Conservation (phyloP, 2,113 vertebrate species). For the Falcunculus frontatus region DNA sequence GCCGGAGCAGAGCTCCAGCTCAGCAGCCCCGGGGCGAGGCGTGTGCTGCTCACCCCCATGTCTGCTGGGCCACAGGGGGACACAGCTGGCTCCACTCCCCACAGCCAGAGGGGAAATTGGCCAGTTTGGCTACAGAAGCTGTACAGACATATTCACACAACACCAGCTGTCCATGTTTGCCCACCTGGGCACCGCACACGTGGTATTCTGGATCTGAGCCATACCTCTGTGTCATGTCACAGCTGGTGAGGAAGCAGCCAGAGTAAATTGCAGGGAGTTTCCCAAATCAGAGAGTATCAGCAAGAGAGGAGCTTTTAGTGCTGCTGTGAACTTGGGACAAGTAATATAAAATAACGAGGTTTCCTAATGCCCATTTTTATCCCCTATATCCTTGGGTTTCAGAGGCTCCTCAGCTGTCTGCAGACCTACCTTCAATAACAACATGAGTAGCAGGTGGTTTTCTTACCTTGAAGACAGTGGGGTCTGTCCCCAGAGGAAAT, state of each 20-base stretch:
- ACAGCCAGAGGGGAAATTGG: fast-evolving
- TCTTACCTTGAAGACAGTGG: neutral
- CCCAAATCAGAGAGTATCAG: neutral
- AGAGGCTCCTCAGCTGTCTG: neutral
- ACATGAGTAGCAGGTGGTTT: neutral
- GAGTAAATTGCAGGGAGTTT: neutral
- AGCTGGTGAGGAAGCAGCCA: neutral
- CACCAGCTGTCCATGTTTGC: fast-evolving
- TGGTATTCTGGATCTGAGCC: neutral
- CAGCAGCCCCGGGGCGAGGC: fast-evolving
- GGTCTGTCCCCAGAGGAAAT: neutral
- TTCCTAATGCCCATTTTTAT: neutral
- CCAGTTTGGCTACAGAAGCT: neutral
- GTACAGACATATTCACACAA: fast-evolving
- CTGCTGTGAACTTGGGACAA: neutral
- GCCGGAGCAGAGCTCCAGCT: neutral
- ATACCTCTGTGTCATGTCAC: neutral
- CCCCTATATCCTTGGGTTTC: neutral
- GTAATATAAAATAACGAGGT: neutral
- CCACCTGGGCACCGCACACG: neutral
- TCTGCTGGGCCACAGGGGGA: neutral
- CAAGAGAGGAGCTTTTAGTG: neutral
- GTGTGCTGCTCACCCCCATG: fast-evolving
- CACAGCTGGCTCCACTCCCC: neutral
- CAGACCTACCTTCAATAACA: neutral